These are phyloP conservation scores for Amblyraja radiata DNA, from an alignment of 2,797 vertebrate genomes.

Conservation along the genomic window DNA sequence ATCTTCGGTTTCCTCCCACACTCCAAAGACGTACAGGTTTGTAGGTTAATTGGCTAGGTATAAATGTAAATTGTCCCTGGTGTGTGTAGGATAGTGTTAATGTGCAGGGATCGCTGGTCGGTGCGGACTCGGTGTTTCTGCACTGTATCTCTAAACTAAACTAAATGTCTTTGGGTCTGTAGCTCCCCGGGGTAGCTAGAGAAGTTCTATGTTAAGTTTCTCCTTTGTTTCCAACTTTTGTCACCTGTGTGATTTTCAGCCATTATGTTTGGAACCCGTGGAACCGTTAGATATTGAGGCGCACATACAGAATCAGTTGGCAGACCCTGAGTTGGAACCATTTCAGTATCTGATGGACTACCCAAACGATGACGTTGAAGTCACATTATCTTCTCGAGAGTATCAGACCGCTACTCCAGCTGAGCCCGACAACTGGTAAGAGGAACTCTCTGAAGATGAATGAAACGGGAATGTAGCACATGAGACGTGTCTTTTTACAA, in stretches of 20 bases:
- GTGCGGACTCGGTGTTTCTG: too few relatives aligned
- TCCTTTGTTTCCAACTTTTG: neutral
- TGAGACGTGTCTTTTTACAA: neutral
- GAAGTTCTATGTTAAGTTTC: neutral
- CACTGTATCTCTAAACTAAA: too few relatives aligned
- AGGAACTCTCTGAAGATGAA: neutral
- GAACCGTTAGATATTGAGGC: constrained; percentile 5
- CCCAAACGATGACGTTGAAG: neutral
- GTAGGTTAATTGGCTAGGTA: too few relatives aligned
- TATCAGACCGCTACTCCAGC: neutral
- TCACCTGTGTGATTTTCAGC: neutral
- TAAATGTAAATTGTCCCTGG: too few relatives aligned
- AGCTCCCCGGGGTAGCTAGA: neutral
- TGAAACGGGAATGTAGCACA: neutral
- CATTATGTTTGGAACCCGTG: neutral
- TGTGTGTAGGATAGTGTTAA: too few relatives aligned
- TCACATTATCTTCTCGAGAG: neutral
- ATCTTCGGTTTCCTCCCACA: too few relatives aligned
- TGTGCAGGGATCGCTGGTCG: too few relatives aligned
- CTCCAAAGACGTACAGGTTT: too few relatives aligned
- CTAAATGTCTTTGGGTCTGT: too few relatives aligned
- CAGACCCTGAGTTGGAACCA: neutral
- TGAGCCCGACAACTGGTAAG: constrained; percentile 13
- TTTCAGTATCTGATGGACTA: neutral
- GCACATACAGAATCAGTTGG: neutral